Conservation (phyloP, 2,888 invertebrate species). For the Calameuta idolon region DNA sequence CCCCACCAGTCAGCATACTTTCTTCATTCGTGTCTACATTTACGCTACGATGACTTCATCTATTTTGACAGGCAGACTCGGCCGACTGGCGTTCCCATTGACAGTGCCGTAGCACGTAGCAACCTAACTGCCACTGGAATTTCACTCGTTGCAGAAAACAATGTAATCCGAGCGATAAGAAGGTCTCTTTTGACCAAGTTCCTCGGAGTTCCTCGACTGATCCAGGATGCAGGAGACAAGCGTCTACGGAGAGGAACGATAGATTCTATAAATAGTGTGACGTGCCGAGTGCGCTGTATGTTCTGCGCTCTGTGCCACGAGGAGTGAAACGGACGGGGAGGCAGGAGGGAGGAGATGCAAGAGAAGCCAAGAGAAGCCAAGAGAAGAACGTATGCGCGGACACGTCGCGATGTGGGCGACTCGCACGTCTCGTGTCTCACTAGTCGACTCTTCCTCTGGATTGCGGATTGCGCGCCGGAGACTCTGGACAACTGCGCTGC, state of each 20-base stretch:
- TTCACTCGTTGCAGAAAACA: not conserved
- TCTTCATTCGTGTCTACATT: not conserved
- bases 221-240: not conserved
- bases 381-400: conserved; percentile 44
- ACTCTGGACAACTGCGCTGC: not conserved
- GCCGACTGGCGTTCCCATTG: not conserved
- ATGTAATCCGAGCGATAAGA: not conserved
- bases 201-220: not conserved
- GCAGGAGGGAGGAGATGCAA: not conserved
- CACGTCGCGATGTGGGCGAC: conserved; percentile 33
- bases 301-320: not conserved
- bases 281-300: not conserved
- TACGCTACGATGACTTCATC: conserved; percentile 7
- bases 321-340: not conserved
- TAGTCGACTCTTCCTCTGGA: not conserved
- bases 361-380: too few species aligned
- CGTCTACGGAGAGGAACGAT: not conserved
- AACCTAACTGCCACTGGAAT: not conserved
- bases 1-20: not conserved
- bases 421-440: conserved; percentile 1
- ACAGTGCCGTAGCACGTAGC: not conserved
- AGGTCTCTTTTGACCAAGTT: not conserved
- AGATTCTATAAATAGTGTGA: not conserved
- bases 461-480: not conserved
- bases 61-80: conserved; percentile 7